phyloP scores from a whole-genome alignment of 2,888 invertebrate genomes.

The Apamea crenata region DNA sequence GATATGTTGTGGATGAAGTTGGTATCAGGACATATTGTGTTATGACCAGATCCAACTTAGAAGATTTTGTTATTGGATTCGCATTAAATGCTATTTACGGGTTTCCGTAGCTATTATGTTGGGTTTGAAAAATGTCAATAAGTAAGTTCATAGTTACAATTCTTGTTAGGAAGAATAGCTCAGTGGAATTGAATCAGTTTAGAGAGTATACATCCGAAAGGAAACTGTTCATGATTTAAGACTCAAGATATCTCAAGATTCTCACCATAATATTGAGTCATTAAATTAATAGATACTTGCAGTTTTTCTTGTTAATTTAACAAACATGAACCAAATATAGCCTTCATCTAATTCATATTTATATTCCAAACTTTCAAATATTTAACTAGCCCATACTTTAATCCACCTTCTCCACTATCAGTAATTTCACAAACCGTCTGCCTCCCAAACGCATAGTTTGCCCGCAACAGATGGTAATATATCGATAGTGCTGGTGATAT shows the following conservation, averaged over 20 bases:
- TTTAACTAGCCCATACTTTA: no score
- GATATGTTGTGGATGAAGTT: constrained; percentile 75
- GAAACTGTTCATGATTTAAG: not conserved
- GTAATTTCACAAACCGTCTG: constrained; percentile 42
- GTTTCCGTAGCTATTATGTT: not conserved
- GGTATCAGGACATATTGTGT: not conserved
- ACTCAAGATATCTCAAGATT: not conserved
- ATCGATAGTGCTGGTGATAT: constrained; percentile 83
- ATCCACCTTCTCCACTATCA: not conserved
- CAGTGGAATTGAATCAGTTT: not conserved
- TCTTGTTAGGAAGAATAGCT: no score
- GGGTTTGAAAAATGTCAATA: not conserved
- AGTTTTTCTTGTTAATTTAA: not conserved
- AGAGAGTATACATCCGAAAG: no score
- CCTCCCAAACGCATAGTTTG: constrained; percentile 26
- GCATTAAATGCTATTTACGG: not conserved
- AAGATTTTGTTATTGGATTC: not conserved
- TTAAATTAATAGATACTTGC: not conserved
- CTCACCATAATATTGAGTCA: not conserved
- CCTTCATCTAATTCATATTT: no score
- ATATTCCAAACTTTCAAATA: not conserved
- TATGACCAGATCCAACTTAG: constrained; percentile 1
- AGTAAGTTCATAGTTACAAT: not conserved
- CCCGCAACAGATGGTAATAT: constrained; percentile 77
- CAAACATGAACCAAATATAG: no score